Percentiles rank a stretch among this genome's conserved stretches.
Conservation (phyloP, 2,888 invertebrate genomes). For the Ashinkailepas kermadecensis region DNA sequence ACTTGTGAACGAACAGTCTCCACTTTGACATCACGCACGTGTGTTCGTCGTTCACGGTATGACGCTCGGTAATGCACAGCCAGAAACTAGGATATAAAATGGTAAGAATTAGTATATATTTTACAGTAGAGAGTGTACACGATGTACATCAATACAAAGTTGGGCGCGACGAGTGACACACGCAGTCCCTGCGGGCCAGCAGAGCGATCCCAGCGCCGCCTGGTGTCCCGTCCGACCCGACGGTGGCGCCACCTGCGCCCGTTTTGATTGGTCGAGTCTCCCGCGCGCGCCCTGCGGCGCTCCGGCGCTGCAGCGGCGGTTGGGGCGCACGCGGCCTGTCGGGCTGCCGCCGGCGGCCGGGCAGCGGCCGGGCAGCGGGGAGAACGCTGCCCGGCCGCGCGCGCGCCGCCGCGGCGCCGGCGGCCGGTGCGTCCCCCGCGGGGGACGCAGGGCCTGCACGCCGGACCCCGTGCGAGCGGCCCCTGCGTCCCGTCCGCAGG, state of each 20-base stretch:
- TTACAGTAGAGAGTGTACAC: conserved; percentile 19
- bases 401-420: background rate
- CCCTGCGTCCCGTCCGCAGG: background rate
- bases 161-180: background rate
- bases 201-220: background rate
- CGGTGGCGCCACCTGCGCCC: background rate
- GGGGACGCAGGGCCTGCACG: background rate
- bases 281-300: background rate
- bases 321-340: background rate
- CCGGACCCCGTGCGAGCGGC: background rate
- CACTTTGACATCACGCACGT: no score
- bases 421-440: background rate
- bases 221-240: background rate
- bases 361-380: background rate
- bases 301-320: background rate
- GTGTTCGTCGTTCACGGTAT: background rate
- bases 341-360: background rate
- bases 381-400: background rate
- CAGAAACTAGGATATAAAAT: conserved; percentile 22
- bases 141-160: conserved; percentile 22
- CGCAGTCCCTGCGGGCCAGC: background rate
- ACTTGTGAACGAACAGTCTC: no score
- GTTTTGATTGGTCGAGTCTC: conserved; percentile 8
- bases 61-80: background rate
- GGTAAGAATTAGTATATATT: conserved; percentile 23